Evolutionary conservation across 2,113 vertebrate genomes (phyloP), one percentile per base, ranked within the genome.

Genomic region (Hippolais icterina): DNA sequence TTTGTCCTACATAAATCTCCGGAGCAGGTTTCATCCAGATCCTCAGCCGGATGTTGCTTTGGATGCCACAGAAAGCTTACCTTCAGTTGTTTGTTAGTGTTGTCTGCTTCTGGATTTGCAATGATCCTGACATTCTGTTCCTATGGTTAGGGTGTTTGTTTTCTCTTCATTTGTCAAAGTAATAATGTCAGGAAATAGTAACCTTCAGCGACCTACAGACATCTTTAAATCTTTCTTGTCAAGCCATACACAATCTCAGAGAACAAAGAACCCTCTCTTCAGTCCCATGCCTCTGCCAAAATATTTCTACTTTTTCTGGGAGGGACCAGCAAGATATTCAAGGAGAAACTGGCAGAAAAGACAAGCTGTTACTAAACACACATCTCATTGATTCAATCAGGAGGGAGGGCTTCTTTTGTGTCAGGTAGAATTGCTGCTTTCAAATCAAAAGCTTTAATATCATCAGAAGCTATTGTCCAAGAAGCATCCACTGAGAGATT

Each of bases 181-280:
- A 92, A 35, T 74, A 86, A 53, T 41, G 56, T 52, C 66, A 86
- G 88, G 82, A 94, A 94, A 91, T 81, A 53, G 27, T 68, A 90
- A 93, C 72, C 89, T 90, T 93, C 79, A 64, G 72, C 92, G 94
- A 83, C 89, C 91, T 94, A 75, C 71, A 59, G 52, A 70, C 77
- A 86, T 49, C 87, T 89, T 83, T 94, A 50, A 88, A 93, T 87
- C 49, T 96, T 76, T 60, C 39, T 41, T 92, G 53, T 82, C 85
- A 95, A 79, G 57, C 66, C 12, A 5, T 92, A 82, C 42, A 69
- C 47, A 57, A 50, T 59, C 70, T 89, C 42, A 37, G 53, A 61
- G 80, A 95, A 94, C 82, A 96, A 96, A 97, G 91, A 94, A 57
- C 68, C 23, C 64, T 94, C 75, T 95, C 94, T 93, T 89, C 52